A percentile compares a stretch with the other conserved stretches of the same genome.
Conservation (phyloP, 2,797 vertebrate species). For the Galaxias olidus region DNA sequence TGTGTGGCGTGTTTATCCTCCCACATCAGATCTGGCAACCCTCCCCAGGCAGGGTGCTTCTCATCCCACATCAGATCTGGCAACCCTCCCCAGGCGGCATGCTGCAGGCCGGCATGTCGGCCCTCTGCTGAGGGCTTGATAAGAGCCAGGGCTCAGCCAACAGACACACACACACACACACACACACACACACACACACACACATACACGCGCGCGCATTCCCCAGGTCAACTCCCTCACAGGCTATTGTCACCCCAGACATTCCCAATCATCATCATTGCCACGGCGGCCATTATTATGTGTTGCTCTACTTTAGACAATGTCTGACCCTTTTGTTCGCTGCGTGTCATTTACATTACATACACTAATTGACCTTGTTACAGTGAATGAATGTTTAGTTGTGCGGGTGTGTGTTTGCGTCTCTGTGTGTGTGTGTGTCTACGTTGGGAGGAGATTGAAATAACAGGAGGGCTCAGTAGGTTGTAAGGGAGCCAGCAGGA, state of each 20-base stretch:
- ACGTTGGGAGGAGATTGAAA: too few relatives aligned
- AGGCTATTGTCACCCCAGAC: conserved; percentile 3
- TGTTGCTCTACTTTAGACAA: conserved; percentile 53
- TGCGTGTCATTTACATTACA: conserved; percentile 44
- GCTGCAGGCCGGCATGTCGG: neutral
- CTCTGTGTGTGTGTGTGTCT: neutral
- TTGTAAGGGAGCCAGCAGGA: too few relatives aligned
- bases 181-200: conserved; percentile 3
- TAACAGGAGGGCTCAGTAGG: too few relatives aligned
- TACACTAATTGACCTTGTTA: conserved; percentile 59
- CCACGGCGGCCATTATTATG: conserved; percentile 37
- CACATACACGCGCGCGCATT: conserved; percentile 18
- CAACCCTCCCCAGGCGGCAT: neutral
- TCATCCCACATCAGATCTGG: conserved; percentile 10
- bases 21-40: conserved; percentile 12
- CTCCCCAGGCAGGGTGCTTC: neutral
- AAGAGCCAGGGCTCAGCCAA: neutral
- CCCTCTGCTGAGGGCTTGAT: neutral
- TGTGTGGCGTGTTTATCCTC: neutral
- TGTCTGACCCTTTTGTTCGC: conserved; percentile 47
- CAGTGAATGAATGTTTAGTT: conserved; percentile 31
- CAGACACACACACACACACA: conserved; percentile 3
- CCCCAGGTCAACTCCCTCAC: neutral
- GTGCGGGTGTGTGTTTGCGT: conserved; percentile 24
- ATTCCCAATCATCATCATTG: too few relatives aligned